These are phyloP conservation scores for Musca domestica DNA, from an alignment of 1,140 invertebrate genomes.

Conservation along the genomic window DNA sequence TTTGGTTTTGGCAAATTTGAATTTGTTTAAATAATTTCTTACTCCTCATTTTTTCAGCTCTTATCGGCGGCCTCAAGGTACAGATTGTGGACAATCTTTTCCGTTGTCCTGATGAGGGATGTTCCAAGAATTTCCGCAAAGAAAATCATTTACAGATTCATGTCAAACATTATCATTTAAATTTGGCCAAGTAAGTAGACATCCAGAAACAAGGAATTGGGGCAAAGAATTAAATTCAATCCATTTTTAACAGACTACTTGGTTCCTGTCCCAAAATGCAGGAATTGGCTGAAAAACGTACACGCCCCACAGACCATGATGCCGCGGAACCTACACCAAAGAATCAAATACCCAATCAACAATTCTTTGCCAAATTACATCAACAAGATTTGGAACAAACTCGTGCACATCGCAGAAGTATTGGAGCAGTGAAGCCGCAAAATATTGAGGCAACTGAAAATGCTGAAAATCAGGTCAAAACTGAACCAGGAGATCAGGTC, in stretches of 20 bases:
- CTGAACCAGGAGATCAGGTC: neutral
- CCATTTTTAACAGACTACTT: slow-evolving; percentile 55
- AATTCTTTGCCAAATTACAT: slow-evolving; percentile 51
- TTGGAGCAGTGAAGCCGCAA: neutral
- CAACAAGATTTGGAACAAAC: slow-evolving; percentile 48
- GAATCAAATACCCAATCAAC: slow-evolving; percentile 54
- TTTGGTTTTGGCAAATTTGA: too few species aligned
- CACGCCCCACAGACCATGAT: slow-evolving; percentile 57
- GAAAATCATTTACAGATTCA: slow-evolving; percentile 86
- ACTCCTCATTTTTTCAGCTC: slow-evolving; percentile 54
- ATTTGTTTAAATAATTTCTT: neutral
- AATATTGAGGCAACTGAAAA: neutral
- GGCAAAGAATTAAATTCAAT: neutral
- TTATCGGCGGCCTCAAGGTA: slow-evolving; percentile 67
- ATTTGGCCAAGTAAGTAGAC: slow-evolving; percentile 66
- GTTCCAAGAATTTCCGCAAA: slow-evolving; percentile 85
- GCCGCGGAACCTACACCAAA: slow-evolving; percentile 57
- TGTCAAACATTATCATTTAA: slow-evolving; percentile 86
- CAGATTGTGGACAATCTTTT: slow-evolving; percentile 70
- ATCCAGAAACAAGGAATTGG: too few species aligned
- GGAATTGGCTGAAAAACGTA: slow-evolving; percentile 77
- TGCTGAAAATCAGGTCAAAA: slow-evolving; percentile 5
- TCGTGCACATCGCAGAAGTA: slow-evolving; percentile 34
- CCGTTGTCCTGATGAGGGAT: slow-evolving; percentile 78
- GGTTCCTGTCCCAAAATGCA: slow-evolving; percentile 80